A percentile compares a stretch with the other conserved stretches of the same genome.
Evolutionary conservation across 2,113 vertebrate species (phyloP).

Genomic region (Mystacornis crossleyi): DNA sequence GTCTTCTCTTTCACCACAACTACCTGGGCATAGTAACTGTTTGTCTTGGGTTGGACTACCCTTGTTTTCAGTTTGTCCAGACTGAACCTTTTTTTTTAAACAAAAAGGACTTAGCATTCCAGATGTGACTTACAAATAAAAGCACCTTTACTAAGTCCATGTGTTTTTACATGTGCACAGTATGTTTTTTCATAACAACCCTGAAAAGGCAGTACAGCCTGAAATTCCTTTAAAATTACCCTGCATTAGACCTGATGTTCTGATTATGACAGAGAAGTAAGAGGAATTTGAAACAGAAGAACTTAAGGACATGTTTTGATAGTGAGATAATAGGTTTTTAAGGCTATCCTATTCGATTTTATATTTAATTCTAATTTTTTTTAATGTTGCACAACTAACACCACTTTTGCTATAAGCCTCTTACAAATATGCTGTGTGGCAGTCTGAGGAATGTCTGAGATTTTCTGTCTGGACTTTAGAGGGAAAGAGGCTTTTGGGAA

Average conservation of each 20-base stretch:
- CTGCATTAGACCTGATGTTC: background rate
- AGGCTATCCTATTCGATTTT: background rate
- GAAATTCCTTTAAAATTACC: background rate
- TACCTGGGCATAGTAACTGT: background rate
- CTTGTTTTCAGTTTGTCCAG: background rate
- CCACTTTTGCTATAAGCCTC: background rate
- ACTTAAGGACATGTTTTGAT: background rate
- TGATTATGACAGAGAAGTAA: background rate
- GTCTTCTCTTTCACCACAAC: slow-evolving; percentile 29
- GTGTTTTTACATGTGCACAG: background rate
- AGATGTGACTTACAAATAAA: background rate
- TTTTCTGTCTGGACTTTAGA: background rate
- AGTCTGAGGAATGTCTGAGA: background rate
- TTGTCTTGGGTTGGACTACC: background rate
- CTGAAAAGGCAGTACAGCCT: background rate
- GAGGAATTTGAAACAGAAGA: background rate
- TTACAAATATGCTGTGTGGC: background rate
- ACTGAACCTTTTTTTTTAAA: background rate
- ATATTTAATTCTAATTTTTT: background rate
- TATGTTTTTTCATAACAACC: background rate
- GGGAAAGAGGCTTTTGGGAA: background rate
- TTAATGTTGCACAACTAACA: background rate
- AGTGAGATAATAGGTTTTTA: background rate
- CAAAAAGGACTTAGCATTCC: background rate
- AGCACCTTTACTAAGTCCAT: background rate